Percentiles rank a stretch among this genome's conserved stretches.
phyloP scores from a whole-genome alignment of 2,113 vertebrate genomes.

The Todiramphus chloris region DNA sequence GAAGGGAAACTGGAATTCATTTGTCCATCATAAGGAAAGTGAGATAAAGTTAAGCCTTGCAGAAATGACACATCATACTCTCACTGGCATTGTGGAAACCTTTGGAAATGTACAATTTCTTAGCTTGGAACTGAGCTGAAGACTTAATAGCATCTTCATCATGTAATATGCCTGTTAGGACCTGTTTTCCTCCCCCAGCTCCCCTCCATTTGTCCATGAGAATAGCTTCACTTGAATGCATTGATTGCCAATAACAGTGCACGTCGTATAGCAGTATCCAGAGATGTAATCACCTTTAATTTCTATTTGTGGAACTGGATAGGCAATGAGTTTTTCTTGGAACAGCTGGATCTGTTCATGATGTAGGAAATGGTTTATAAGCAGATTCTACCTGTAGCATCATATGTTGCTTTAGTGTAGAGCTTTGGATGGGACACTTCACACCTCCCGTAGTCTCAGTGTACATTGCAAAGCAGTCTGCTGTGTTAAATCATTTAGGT shows the following conservation, averaged over 20 bases:
- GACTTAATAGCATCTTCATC: not conserved
- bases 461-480: not conserved
- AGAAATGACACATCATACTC: not conserved
- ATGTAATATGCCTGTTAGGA: not conserved
- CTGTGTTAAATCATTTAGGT: not conserved
- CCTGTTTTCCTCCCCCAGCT: not conserved
- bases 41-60: not conserved
- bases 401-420: not conserved
- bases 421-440: not conserved
- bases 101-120: not conserved
- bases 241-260: not conserved
- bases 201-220: not conserved
- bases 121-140: not conserved
- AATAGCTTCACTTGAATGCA: not conserved
- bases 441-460: not conserved
- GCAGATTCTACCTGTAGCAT: not conserved
- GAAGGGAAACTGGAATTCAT: not conserved
- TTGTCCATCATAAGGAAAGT: not conserved
- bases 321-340: not conserved
- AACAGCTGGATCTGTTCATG: not conserved
- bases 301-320: not conserved
- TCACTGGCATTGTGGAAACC: not conserved
- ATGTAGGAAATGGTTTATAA: not conserved
- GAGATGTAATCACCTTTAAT: not conserved
- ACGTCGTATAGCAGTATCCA: not conserved